Evolutionary conservation across 2,113 vertebrate genomes (phyloP).

Genomic region (Dascyllus trimaculatus): DNA sequence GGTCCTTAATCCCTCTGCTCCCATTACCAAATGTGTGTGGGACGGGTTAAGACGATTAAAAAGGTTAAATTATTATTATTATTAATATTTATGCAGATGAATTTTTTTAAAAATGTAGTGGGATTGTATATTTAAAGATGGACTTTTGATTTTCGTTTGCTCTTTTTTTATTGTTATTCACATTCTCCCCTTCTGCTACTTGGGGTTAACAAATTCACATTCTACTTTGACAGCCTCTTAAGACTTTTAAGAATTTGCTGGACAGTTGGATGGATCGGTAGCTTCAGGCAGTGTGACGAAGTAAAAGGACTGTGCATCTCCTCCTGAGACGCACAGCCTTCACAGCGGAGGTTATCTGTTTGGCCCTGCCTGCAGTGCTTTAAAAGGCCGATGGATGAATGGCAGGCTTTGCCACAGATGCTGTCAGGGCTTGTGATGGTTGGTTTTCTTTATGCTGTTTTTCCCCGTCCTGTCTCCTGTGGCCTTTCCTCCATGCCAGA

Average conservation of each 20-base stretch:
- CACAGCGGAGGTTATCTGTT: slow-evolving; percentile 56
- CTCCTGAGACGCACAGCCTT: slow-evolving; percentile 21
- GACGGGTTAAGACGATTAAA: no score
- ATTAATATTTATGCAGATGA: no score
- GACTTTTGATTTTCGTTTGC: no score
- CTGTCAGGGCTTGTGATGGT: slow-evolving; percentile 45
- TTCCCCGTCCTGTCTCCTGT: slow-evolving; percentile 43
- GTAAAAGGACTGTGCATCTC: slow-evolving; percentile 32
- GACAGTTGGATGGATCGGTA: slow-evolving; percentile 37
- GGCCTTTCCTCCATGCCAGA: slow-evolving; percentile 31
- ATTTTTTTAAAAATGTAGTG: no score
- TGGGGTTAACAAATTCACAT: not conserved
- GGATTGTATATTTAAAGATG: no score
- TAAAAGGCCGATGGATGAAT: slow-evolving; percentile 56
- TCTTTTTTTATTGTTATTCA: not conserved
- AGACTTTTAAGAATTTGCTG: slow-evolving; percentile 19
- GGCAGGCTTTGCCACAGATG: slow-evolving; percentile 38
- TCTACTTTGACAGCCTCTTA: slow-evolving; percentile 8
- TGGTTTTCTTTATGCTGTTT: slow-evolving; percentile 54
- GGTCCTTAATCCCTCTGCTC: no score
- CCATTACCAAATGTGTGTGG: no score
- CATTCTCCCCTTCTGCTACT: not conserved
- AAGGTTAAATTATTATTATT: no score
- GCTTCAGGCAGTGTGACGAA: slow-evolving; percentile 41
- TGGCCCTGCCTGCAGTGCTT: slow-evolving; percentile 45